Conservation (phyloP, 2,797 vertebrate species). For the Hippopotamyrus pictus region DNA sequence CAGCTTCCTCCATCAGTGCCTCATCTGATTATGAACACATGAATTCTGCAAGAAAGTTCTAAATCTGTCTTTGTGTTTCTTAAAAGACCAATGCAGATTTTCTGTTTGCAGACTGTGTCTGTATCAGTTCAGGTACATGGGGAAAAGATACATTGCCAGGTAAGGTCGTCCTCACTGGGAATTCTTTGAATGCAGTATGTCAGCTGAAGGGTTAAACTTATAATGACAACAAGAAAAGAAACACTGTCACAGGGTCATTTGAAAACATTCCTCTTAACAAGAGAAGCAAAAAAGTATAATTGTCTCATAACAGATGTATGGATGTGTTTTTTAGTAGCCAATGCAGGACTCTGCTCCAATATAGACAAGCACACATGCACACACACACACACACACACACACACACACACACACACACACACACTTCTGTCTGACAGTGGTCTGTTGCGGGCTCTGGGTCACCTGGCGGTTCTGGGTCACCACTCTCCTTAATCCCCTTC, state of each 20-base stretch:
- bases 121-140: slow-evolving; percentile 97
- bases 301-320: neutral
- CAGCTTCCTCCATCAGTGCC: neutral
- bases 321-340: neutral
- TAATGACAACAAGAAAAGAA: neutral
- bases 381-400: slow-evolving; percentile 23
- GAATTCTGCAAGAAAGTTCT: neutral
- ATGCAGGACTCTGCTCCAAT: neutral
- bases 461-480: slow-evolving; percentile 19
- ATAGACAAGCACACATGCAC: neutral
- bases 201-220: neutral
- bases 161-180: slow-evolving; percentile 58
- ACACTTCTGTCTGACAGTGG: slow-evolving; percentile 57
- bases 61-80: neutral
- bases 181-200: neutral
- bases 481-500: slow-evolving; percentile 66
- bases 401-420: slow-evolving; percentile 24
- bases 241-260: neutral
- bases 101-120: slow-evolving; percentile 79
- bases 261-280: neutral
- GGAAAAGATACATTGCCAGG: slow-evolving; percentile 93
- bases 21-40: neutral
- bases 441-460: slow-evolving; percentile 57
- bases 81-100: neutral
- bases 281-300: neutral